These are phyloP conservation scores for Syrista parreyssii DNA, from an alignment of 2,888 invertebrate species.

Conservation along the genomic window DNA sequence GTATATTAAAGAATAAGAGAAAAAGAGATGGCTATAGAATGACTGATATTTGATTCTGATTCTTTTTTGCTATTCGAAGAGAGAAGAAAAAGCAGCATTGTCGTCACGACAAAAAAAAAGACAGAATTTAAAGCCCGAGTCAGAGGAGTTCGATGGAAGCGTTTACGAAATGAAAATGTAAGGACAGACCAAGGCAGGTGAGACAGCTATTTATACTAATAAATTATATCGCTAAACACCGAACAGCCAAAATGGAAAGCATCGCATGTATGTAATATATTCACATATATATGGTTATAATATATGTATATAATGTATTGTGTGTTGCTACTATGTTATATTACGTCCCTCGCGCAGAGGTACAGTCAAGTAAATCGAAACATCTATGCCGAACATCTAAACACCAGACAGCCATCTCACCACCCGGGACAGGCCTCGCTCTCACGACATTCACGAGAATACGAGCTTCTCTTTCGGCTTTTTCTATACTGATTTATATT, in stretches of 20 bases:
- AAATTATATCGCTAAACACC: conserved; percentile 45
- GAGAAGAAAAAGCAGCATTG: neutral
- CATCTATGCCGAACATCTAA: conserved; percentile 25
- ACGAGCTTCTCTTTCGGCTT: conserved; percentile 24
- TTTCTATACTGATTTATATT: conserved; percentile 18
- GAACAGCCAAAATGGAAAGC: conserved; percentile 52
- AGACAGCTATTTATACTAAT: conserved; percentile 45
- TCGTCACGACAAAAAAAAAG: neutral
- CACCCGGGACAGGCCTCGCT: conserved; percentile 48
- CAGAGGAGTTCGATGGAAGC: neutral
- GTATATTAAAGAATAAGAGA: conserved; percentile 4
- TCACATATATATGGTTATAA: conserved; percentile 2
- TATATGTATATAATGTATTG: conserved; percentile 18
- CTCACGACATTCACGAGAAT: conserved; percentile 44
- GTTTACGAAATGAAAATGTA: conserved; percentile 23
- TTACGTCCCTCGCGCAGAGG: conserved; percentile 5
- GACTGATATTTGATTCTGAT: neutral
- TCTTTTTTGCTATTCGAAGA: neutral
- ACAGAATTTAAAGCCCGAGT: neutral
- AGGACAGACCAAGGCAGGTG: conserved; percentile 46
- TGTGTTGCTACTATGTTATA: conserved; percentile 8
- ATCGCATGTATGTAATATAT: conserved; percentile 28
- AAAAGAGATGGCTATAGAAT: neutral
- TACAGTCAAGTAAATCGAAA: conserved; percentile 18
- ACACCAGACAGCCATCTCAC: conserved; percentile 52